A percentile compares a stretch with the other conserved stretches of the same genome.
phyloP scores from a whole-genome alignment of 2,888 invertebrate species.

The Macrosoma leucophasiata region DNA sequence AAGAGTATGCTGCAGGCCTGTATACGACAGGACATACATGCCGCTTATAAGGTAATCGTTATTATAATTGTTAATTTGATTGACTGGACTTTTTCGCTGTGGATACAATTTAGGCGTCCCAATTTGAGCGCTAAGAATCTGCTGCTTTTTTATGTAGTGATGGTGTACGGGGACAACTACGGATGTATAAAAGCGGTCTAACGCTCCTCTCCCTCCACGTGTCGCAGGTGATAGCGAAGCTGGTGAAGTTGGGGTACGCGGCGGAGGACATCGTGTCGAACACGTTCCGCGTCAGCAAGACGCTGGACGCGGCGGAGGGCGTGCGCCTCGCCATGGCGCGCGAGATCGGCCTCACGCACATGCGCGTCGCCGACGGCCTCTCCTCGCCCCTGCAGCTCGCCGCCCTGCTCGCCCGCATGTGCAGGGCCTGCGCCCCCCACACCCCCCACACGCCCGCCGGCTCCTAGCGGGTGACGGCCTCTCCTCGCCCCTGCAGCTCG shows the following conservation, averaged over 20 bases:
- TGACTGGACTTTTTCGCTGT: neutral
- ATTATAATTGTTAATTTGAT: neutral
- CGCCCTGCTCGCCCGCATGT: constrained; percentile 89
- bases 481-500: constrained; percentile 90
- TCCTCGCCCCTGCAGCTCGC: constrained; percentile 92
- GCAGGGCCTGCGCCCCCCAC: constrained; percentile 58
- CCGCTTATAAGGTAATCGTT: constrained; percentile 82
- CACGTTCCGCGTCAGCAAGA: constrained; percentile 95
- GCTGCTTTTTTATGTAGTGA: no score
- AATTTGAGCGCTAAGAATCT: neutral
- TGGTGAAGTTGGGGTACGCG: constrained; percentile 96
- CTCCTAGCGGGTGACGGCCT: constrained; percentile 44
- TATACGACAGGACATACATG: constrained; percentile 85
- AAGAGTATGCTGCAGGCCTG: constrained; percentile 94
- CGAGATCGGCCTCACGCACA: constrained; percentile 93
- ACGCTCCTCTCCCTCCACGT: no score
- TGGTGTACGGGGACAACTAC: no score
- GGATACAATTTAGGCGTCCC: neutral
- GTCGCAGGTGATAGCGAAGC: constrained; percentile 83
- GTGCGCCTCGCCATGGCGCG: constrained; percentile 90
- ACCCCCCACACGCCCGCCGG: constrained; percentile 7
- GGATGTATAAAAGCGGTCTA: no score
- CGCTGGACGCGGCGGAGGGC: constrained; percentile 85
- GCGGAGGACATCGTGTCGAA: constrained; percentile 97
- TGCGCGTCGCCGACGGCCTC: constrained; percentile 93